A percentile compares a stretch with the other conserved stretches of the same genome.
Evolutionary conservation across 53 echinoderm and acorn worm species (phyloP).

Genomic region (Zoroaster sp.): DNA sequence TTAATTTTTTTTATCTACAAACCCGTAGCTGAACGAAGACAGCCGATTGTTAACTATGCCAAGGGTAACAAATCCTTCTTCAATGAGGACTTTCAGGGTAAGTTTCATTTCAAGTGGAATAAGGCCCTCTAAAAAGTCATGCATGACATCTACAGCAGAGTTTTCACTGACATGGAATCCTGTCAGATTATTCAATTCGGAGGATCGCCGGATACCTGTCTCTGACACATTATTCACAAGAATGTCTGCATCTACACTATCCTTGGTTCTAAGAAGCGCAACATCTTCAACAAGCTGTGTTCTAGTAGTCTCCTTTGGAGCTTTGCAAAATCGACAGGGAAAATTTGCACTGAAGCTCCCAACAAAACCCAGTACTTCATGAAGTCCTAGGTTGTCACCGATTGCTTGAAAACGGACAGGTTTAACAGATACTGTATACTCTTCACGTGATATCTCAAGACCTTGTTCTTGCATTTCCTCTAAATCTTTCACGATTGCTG

Average conservation of each 20-base stretch:
- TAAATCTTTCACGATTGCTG: conserved; percentile 34
- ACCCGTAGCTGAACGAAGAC: conserved; percentile 33
- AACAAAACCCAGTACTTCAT: conserved; percentile 36
- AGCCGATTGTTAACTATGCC: conserved; percentile 26
- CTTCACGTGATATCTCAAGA: conserved; percentile 12
- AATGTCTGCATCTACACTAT: conserved; percentile 13
- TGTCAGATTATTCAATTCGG: conserved; percentile 19
- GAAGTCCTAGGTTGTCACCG: conserved; percentile 55
- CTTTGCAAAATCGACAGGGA: conserved; percentile 50
- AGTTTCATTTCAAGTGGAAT: conserved; percentile 47
- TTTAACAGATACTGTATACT: conserved; percentile 12
- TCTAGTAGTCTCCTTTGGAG: conserved; percentile 9
- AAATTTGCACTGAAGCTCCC: conserved; percentile 44
- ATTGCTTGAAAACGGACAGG: conserved; percentile 50
- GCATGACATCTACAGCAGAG: conserved; percentile 32
- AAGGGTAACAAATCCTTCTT: conserved; percentile 15
- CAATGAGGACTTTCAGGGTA: background rate
- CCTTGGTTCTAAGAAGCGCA: conserved; percentile 5
- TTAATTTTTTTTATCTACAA: conserved; percentile 33
- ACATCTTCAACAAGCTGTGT: conserved; percentile 19
- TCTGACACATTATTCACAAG: background rate
- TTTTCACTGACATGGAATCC: conserved; percentile 35
- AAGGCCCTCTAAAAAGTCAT: conserved; percentile 46
- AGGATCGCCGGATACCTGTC: conserved; percentile 32
- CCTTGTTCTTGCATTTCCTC: background rate